Evolutionary conservation across 1,140 invertebrate genomes (phyloP).

Genomic region (Scylla paramamosain): DNA sequence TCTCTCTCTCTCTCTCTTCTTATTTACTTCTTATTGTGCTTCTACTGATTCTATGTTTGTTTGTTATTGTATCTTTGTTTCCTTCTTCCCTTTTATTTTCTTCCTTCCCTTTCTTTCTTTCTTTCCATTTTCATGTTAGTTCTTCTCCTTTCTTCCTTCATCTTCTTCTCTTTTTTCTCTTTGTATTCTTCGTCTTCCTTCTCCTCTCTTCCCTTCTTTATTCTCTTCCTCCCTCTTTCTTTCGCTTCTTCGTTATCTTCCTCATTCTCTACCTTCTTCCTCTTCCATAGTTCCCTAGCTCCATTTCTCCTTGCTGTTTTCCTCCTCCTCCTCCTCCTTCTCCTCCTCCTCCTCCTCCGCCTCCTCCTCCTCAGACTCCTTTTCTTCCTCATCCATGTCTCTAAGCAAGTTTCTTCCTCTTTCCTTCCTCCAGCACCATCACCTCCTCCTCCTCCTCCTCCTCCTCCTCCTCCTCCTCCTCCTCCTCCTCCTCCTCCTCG

Average conservation of each 20-base stretch:
- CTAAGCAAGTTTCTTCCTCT: no score
- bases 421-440: no score
- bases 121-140: background rate
- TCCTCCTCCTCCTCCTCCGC: no score
- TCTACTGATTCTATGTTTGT: no score
- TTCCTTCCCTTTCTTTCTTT: background rate
- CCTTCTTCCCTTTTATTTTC: background rate
- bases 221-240: background rate
- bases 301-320: no score
- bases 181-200: background rate
- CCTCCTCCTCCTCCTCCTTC: no score
- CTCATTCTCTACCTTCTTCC: background rate
- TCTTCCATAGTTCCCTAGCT: background rate
- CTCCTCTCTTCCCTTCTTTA: background rate
- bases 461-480: background rate
- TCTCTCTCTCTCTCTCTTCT: background rate
- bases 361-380: no score
- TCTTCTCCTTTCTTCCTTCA: background rate
- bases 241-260: background rate
- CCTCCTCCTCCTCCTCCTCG: no score
- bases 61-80: background rate
- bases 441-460: background rate
- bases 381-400: no score
- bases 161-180: no score
- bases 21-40: no score